Evolutionary conservation across 2,797 vertebrate genomes (phyloP), one percentile per base, ranked within the genome.

Genomic region (Acipenser ruthenus): DNA sequence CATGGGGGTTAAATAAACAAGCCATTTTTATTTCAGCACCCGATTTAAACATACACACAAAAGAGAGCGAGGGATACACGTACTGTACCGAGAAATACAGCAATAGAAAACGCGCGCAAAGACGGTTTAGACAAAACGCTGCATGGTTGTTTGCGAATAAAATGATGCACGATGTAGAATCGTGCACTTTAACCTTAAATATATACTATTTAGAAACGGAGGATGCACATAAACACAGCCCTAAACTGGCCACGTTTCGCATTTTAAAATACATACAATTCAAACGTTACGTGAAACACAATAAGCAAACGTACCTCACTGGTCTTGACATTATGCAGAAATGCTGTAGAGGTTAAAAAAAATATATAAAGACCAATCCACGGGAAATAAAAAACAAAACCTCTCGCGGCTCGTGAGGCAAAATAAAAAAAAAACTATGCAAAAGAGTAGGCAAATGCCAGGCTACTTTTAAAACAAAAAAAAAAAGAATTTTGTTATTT

Each of bases 271-370:
- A 4, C 23, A 37, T 2, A 37, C 23, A 37, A 37, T 37, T 37
- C 2, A 37, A 3, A 37, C 23, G 23, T 37, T 70, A 75, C 72
- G 73, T 71, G 74, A 74, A 77, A 87, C 82, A 65, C 68, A 75
- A 78, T 77, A 74, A 84, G 78, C 80, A 79, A 79, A 90, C 88
- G 63, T 89, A 92, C 90, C 90, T 89, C 82, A 92, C 89, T 81
- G 90, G 90, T 89, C 90, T 88, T 75, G 90, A 87, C 90, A 92
- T 92, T 87, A 81, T 90, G 87, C 81, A 84, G 86, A 82, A 87
- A 89, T 81, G 83, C 86, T 86, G 87, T 85, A 75, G 84, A 86
- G 82, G 84, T 83, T 86, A 79, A 73, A 83, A 62, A 62, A 37
- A 82, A 79, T 79, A 81, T 77, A 78, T 81, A 77, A 83, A 1